Percentiles rank a stretch among this genome's conserved stretches.
Evolutionary conservation across 2,797 vertebrate genomes (phyloP).

Genomic region (Momotus momota): DNA sequence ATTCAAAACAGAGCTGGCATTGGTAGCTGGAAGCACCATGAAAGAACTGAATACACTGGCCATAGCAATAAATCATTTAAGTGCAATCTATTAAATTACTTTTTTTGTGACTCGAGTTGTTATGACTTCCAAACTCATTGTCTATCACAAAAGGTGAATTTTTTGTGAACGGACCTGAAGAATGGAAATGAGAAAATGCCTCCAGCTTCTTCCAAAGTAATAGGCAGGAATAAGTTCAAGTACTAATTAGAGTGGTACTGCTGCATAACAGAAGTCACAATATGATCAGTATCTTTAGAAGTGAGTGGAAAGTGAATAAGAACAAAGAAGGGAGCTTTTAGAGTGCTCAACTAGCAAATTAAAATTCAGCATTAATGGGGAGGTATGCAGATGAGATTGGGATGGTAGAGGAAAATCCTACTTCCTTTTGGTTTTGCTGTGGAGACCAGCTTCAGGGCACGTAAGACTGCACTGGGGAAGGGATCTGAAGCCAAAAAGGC

Average conservation of each 20-base stretch:
- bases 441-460: no score
- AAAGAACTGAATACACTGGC: not conserved
- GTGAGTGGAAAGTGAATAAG: not conserved
- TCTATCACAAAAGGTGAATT: not conserved
- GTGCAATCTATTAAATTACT: not conserved
- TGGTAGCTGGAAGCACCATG: not conserved
- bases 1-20: not conserved
- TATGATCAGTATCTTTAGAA: not conserved
- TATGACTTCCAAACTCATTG: not conserved
- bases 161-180: not conserved
- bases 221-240: not conserved
- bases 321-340: conserved; percentile 9
- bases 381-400: not conserved
- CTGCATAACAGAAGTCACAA: not conserved
- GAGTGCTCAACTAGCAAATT: not conserved
- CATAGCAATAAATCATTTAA: not conserved
- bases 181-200: not conserved
- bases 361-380: not conserved
- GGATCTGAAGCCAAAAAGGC: no score
- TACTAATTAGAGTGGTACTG: not conserved
- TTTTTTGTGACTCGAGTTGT: not conserved
- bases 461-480: no score
- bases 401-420: not conserved
- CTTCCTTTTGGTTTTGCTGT: not conserved
- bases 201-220: not conserved